A percentile compares a stretch with the other conserved stretches of the same genome.
phyloP scores from a whole-genome alignment of 2,113 vertebrate genomes.

The Psilopsiagon aurifrons region DNA sequence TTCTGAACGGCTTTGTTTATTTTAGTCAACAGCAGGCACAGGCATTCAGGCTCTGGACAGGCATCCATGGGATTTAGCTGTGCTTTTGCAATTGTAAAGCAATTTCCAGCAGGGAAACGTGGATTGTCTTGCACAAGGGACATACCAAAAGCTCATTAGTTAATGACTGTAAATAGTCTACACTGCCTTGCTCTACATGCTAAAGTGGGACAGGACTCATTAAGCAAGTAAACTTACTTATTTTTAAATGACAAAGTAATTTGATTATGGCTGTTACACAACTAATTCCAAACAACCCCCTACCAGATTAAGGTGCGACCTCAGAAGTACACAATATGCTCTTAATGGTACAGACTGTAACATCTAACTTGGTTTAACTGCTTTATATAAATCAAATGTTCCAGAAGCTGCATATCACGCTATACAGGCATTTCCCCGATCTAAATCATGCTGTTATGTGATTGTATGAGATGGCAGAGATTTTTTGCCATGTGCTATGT shows the following conservation, averaged over 20 bases:
- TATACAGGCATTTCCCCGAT: background rate
- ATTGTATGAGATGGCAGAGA: background rate
- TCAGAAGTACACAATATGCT: background rate
- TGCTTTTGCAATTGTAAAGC: slow-evolving; percentile 19
- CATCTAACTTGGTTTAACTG: background rate
- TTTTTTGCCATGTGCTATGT: background rate
- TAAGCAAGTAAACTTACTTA: slow-evolving; percentile 30
- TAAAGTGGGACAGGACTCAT: slow-evolving; percentile 29
- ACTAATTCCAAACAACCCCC: background rate
- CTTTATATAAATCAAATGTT: background rate
- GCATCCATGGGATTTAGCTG: background rate
- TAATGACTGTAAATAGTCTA: slow-evolving; percentile 4
- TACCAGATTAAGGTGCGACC: background rate
- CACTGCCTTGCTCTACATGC: background rate
- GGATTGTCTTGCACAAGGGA: slow-evolving; percentile 34
- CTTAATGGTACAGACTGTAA: background rate
- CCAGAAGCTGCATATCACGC: background rate
- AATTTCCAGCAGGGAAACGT: slow-evolving; percentile 26
- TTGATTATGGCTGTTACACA: slow-evolving; percentile 39
- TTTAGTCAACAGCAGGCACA: background rate
- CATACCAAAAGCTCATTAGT: slow-evolving; percentile 14
- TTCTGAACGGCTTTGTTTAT: background rate
- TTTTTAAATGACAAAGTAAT: slow-evolving; percentile 37
- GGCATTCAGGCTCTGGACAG: background rate
- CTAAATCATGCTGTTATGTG: background rate